Percentiles rank a stretch among this genome's conserved stretches.
Conservation (phyloP, 2,113 vertebrate genomes). For the Buteo buteo region DNA sequence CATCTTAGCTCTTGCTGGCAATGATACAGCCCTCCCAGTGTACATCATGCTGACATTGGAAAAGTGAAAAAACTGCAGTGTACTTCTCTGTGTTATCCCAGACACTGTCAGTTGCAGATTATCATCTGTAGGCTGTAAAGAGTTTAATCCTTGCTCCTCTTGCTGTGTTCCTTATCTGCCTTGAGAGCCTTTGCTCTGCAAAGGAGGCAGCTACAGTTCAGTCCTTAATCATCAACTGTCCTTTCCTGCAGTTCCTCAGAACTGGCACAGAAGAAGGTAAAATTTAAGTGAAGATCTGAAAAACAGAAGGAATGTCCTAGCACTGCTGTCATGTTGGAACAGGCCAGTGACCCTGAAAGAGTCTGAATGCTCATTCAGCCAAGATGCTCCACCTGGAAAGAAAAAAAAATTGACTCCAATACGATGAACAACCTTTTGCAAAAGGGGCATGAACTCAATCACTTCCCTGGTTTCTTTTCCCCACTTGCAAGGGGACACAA, state of each 20-base stretch:
- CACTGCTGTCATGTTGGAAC: neutral
- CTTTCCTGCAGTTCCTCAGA: neutral
- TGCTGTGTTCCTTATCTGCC: neutral
- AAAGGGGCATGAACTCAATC: neutral
- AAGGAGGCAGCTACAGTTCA: neutral
- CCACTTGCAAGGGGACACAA: neutral
- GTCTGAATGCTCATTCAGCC: neutral
- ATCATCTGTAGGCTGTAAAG: neutral
- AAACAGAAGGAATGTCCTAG: neutral
- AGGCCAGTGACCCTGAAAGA: neutral
- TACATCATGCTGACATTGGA: fast-evolving
- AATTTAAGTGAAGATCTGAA: neutral
- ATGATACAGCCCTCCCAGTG: neutral
- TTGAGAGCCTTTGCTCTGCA: neutral
- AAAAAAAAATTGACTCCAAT: neutral
- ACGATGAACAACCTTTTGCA: fast-evolving
- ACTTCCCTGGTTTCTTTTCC: neutral
- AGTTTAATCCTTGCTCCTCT: neutral
- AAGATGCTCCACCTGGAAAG: neutral
- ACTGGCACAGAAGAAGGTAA: neutral
- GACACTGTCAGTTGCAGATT: neutral
- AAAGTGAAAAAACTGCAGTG: neutral
- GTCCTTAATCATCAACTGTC: neutral
- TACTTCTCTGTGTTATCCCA: neutral
- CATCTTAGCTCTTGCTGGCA: neutral